Base-by-base conservation (phyloP, 1,140 invertebrate genomes). In the Apolygus lucorum region DNA sequence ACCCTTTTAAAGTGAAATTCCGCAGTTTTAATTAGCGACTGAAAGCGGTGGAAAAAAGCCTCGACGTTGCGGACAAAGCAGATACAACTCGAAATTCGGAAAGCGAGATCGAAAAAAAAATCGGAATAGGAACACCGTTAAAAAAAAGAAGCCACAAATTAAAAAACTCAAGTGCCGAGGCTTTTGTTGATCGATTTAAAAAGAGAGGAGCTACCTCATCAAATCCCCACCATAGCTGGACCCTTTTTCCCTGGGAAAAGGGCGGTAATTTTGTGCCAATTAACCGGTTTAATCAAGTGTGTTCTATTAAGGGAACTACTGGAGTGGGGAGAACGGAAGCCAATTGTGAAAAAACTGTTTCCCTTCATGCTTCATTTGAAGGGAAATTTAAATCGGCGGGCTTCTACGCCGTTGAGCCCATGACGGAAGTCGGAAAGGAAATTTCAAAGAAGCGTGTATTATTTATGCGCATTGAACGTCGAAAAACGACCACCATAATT, bases 221-320 rank as follows among this genome's bases (percentile, higher is more conserved):
- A 24, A 22, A 59, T 11, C 11, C 54, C 54, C 22, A 4, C 54
- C 54, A 11, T 8, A 4, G 34, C 34, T 17, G 34, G 8, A 66
- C 2, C 54, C 54, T 24, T 59, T 21, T 59, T 17, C 54, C 11
- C 11, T 59, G 8, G 13, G 13, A 4, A 11, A 22, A 22, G 54
- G 26, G n/a, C 14, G 13, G 64, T 66, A 66, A 66, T 66, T 66
- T 66, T 28, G 64, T 29, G 64, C 64, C 64, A 66, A 66, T 66
- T 66, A 66, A 66, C 64, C 64, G 28, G 64, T 66, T 66, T 66
- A 66, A 66, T 66, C 64, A 66, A 66, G 64, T 66, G 64, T 66
- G 64, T 66, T 66, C 64, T 66, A 66, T 66, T 66, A 66, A n/a
- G 64, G 27, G 27, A 34, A 34, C 27, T 26, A 29, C n/a, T 28